Percentiles rank a stretch among this genome's conserved stretches.
Conservation (phyloP, 2,888 invertebrate genomes). For the Dicranocentrus wangi region DNA sequence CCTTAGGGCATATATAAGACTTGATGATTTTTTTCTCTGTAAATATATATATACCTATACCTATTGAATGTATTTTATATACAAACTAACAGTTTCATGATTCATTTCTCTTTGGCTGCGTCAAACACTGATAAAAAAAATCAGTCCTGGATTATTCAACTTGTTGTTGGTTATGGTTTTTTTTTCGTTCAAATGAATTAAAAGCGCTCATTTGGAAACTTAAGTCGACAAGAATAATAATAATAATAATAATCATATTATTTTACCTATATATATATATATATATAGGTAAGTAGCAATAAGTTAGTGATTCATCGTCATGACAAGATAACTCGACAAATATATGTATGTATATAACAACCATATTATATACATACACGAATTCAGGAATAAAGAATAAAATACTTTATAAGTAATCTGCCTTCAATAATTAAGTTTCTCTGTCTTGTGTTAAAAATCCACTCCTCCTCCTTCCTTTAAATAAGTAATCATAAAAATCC, state of each 20-base stretch:
- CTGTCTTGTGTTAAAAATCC: not conserved
- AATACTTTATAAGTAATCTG: conserved; percentile 30
- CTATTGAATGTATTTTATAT: not conserved
- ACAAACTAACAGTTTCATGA: not conserved
- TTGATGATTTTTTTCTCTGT: not conserved
- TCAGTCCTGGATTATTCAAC: conserved; percentile 48
- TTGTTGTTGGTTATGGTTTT: conserved; percentile 3
- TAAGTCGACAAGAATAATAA: too few species aligned
- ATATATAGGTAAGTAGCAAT: too few species aligned
- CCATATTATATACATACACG: too few species aligned
- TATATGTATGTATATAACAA: too few species aligned
- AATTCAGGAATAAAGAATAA: conserved; percentile 28
- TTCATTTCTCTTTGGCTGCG: conserved; percentile 46
- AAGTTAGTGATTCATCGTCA: too few species aligned
- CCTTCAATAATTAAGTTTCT: conserved; percentile 41
- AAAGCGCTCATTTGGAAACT: too few species aligned
- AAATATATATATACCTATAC: too few species aligned
- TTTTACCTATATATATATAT: too few species aligned
- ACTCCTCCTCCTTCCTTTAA: conserved; percentile 1
- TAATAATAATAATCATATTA: too few species aligned
- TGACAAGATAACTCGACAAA: too few species aligned
- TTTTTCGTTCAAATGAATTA: not conserved
- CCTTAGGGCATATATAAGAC: too few species aligned
- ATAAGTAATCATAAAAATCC: not conserved
- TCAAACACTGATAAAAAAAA: conserved; percentile 52